Conservation (phyloP, 2,888 invertebrate species). For the Microplitis deprimator region DNA sequence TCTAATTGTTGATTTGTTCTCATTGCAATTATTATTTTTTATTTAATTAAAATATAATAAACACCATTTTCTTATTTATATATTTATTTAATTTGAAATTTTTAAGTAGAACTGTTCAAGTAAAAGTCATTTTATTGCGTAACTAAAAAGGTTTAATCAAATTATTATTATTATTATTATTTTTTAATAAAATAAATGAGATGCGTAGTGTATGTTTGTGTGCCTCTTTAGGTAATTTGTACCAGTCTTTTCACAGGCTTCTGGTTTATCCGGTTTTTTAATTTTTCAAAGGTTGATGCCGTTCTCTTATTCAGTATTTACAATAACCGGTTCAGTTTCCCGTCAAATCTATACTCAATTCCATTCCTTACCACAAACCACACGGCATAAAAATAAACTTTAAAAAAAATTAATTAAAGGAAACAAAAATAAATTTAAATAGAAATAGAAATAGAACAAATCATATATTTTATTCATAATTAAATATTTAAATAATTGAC, state of each 20-base stretch:
- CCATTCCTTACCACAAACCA: conserved; percentile 19
- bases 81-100: neutral
- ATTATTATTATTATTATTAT: conserved; percentile 14
- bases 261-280: conserved; percentile 22
- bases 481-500: too few relatives aligned
- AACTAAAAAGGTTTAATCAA: neutral
- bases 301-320: neutral
- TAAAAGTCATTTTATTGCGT: neutral
- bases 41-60: conserved; percentile 6
- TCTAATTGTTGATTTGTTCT: conserved; percentile 52
- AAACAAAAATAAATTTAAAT: neutral
- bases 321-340: conserved; percentile 57
- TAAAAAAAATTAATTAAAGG: neutral
- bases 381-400: neutral
- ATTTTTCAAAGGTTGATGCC: neutral
- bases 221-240: conserved; percentile 61
- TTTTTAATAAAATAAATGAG: conserved; percentile 48
- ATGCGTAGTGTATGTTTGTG: conserved; percentile 50
- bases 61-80: conserved; percentile 10
- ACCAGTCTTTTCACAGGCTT: conserved; percentile 36
- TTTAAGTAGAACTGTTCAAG: too few relatives aligned
- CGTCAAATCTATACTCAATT: conserved; percentile 21
- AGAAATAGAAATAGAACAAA: neutral
- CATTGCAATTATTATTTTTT: conserved; percentile 9
- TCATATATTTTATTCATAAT: too few relatives aligned